phyloP scores from a whole-genome alignment of 2,888 invertebrate genomes.

The Cheilosia grossa region DNA sequence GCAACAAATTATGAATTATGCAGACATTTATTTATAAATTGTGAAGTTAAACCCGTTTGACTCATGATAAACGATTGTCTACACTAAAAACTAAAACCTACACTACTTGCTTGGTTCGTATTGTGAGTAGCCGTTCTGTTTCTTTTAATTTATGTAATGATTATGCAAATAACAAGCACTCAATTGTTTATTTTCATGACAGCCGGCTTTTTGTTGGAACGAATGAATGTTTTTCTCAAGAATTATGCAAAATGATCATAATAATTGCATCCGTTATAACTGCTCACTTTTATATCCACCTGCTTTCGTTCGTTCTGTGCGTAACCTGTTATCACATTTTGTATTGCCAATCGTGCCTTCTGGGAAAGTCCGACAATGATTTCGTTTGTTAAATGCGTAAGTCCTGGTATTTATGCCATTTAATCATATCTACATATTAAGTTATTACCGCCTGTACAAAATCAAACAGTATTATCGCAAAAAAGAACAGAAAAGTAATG shows the following conservation, averaged over 20 bases:
- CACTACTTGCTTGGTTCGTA: neutral
- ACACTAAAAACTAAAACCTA: neutral
- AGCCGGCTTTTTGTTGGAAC: neutral
- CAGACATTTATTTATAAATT: conserved; percentile 8
- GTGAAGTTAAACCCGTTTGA: conserved; percentile 1
- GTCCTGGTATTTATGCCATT: too few relatives aligned
- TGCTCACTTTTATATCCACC: neutral
- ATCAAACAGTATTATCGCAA: conserved; percentile 7
- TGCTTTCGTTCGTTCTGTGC: neutral
- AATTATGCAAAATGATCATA: neutral
- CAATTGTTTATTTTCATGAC: neutral
- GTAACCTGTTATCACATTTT: too few relatives aligned
- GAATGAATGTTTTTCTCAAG: neutral
- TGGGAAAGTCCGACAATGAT: too few relatives aligned
- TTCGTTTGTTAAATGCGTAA: too few relatives aligned
- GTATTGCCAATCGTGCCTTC: too few relatives aligned
- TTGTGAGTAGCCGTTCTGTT: too few relatives aligned
- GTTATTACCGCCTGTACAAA: conserved; percentile 10
- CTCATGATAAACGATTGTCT: conserved; percentile 1
- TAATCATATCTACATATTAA: neutral
- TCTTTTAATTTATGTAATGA: neutral
- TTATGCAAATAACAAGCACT: neutral
- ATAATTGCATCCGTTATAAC: neutral
- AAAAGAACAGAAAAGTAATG: neutral
- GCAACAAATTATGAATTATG: neutral